A percentile compares a stretch with the other conserved stretches of the same genome.
Evolutionary conservation across 2,797 vertebrate genomes (phyloP).

Genomic region (Micropoecilia bifurca): DNA sequence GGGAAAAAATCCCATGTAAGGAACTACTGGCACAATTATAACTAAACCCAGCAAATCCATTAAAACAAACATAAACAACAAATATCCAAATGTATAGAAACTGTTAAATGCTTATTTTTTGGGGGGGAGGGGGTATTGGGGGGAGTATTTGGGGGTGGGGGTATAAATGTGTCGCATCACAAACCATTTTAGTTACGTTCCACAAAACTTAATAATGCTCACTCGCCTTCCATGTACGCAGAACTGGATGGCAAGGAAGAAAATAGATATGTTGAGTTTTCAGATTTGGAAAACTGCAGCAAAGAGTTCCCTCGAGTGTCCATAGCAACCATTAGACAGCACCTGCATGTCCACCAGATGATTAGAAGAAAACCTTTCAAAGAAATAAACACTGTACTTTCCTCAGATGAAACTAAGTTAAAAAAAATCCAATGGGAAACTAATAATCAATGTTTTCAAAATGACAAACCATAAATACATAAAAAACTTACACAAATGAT

Average conservation of each 20-base stretch:
- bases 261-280: not conserved
- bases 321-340: not conserved
- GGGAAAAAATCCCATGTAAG: not conserved
- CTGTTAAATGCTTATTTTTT: not conserved
- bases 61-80: not conserved
- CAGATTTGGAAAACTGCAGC: not conserved
- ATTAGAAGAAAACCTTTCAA: not conserved
- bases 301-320: not conserved
- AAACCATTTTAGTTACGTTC: not conserved
- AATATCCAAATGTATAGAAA: not conserved
- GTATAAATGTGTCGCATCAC: not conserved
- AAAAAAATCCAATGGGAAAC: too few relatives aligned
- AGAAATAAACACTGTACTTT: not conserved
- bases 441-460: not conserved
- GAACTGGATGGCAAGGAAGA: not conserved
- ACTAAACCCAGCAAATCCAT: not conserved
- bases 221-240: not conserved
- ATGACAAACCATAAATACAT: not conserved
- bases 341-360: not conserved
- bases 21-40: not conserved
- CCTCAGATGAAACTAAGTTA: not conserved
- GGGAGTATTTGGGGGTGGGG: too few relatives aligned
- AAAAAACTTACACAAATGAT: not conserved
- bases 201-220: not conserved
- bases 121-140: accelerated